Evolutionary conservation across 2,888 invertebrate species (phyloP), one percentile per base, ranked within the genome.

Genomic region (Rhamnusium bicolor): DNA sequence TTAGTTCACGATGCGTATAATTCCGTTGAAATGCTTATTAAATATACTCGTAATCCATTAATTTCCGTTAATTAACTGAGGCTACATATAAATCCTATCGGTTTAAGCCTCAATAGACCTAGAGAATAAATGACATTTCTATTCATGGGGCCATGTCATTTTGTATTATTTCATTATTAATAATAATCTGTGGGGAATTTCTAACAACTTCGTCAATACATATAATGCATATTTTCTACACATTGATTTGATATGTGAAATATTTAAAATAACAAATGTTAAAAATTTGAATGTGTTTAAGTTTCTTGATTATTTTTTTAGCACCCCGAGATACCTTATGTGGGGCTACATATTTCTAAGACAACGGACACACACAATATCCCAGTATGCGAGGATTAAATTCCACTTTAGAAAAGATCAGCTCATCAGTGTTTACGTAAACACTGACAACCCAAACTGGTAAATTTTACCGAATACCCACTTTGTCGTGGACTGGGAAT

Each of bases 21-120:
- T 77, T 78, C 71, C 66, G 61, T 69, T 40, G 73, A 73, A 79
- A 79, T 76, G 74, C 69, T 77, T 78, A 78, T 80, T 78, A 79
- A 80, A 77, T 81, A 74, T 77, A 76, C 70, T 74, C 68, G 77
- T 78, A 77, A 81, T 81, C 81, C 76, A 81, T 80, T 79, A 78
- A 80, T 80, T 79, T 81, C 80, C 76, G 76, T 74, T 80, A 79
- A 80, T 80, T 80, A 78, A 79, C 74, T 56, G 74, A 69, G 69
- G 69, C 74, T 75, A 53, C 62, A 76, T 67, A 72, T 65, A 73
- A 75, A 75, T 77, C 69, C 60, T 72, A 79, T 73, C 71, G 67
- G 53, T 66, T 68, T 68, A 65, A 54, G 70, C 70, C 47, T 70
- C 72, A 63, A 53, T 63, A 66, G 60, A 46, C 67, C 65, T 27